These are phyloP conservation scores for Willisornis vidua DNA, from an alignment of 2,113 vertebrate genomes.

Conservation along the genomic window DNA sequence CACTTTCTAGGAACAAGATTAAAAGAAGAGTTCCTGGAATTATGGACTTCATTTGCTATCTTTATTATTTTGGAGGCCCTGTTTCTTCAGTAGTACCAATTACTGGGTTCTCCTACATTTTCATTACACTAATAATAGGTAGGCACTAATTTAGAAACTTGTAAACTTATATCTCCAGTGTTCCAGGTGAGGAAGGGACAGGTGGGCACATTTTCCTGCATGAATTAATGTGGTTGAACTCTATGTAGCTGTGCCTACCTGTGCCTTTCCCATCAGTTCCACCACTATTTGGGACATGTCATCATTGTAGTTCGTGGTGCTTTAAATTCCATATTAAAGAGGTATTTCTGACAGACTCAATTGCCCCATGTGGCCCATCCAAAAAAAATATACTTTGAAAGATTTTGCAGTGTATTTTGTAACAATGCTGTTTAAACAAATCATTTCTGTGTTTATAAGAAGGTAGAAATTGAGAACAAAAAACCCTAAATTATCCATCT, in stretches of 20 bases:
- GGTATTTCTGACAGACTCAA: constrained; percentile 5
- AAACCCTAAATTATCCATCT: not conserved
- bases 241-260: not conserved
- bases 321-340: constrained; percentile 3
- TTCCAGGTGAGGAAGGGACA: not conserved
- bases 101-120: not conserved
- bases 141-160: not conserved
- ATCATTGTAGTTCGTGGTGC: not conserved
- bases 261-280: not conserved
- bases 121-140: not conserved
- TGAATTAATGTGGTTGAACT: not conserved
- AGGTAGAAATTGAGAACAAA: constrained; percentile 43
- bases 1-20: not conserved
- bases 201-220: not conserved
- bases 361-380: rapidly evolving
- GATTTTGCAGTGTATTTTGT: not conserved
- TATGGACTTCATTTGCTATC: not conserved
- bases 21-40: not conserved
- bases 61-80: not conserved
- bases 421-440: constrained; percentile 45
- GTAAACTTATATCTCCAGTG: not conserved
- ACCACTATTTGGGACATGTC: not conserved
- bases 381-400: not conserved
- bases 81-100: not conserved
- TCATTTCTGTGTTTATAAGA: constrained; percentile 43